Conservation (phyloP, 2,797 vertebrate genomes). For the Muscicapa comitata region DNA sequence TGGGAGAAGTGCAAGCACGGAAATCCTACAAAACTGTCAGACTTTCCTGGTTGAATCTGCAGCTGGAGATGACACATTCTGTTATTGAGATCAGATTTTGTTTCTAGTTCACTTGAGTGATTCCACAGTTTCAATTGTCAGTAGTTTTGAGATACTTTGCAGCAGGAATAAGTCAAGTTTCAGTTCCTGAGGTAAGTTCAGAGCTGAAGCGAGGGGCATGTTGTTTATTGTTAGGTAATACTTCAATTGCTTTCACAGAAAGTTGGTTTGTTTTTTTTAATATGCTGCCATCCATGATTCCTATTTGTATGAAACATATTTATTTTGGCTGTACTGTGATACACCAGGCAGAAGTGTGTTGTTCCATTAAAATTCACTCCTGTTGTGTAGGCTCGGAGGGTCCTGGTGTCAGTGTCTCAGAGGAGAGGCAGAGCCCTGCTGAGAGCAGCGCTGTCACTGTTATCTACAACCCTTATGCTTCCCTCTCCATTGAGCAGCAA, state of each 20-base stretch:
- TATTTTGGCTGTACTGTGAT: background rate
- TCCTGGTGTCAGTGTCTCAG: constrained; percentile 83
- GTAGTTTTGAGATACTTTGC: background rate
- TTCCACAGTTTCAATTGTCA: background rate
- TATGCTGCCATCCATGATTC: background rate
- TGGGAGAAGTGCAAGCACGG: background rate
- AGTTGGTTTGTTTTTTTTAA: background rate
- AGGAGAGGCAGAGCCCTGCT: constrained; percentile 89
- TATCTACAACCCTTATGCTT: constrained; percentile 89
- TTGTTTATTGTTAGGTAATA: background rate
- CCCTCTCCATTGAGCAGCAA: constrained; percentile 95
- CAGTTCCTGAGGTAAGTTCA: background rate
- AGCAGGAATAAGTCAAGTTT: background rate
- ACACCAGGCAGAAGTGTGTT: background rate
- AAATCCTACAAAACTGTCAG: background rate
- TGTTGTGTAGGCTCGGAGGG: constrained; percentile 85
- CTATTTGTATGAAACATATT: fast-evolving
- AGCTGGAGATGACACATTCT: background rate
- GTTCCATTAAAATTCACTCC: background rate
- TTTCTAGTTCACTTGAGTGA: background rate
- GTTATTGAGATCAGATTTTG: background rate
- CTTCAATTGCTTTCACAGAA: background rate
- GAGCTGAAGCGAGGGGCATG: fast-evolving
- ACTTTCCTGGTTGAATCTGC: background rate
- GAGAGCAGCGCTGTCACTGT: constrained; percentile 85